Percentiles rank a stretch among this genome's conserved stretches.
phyloP scores from a whole-genome alignment of 2,113 vertebrate species.

The Steatornis caripensis region DNA sequence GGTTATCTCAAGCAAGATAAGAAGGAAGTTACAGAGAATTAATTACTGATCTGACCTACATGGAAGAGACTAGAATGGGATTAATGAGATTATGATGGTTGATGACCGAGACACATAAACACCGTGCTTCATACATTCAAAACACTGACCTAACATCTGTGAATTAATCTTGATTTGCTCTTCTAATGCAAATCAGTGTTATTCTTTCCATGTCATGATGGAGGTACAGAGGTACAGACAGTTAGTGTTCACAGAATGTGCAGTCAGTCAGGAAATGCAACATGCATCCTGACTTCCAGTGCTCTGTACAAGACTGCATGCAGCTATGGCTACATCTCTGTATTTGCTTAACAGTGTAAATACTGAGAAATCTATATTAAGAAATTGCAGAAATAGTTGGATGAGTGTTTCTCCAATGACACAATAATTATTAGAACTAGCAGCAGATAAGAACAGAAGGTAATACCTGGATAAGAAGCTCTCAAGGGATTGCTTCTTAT shows the following conservation, averaged over 20 bases:
- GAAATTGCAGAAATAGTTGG: neutral
- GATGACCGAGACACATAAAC: neutral
- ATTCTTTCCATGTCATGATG: neutral
- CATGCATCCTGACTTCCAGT: neutral
- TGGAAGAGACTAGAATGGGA: neutral
- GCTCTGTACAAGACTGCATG: neutral
- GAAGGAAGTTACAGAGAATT: neutral
- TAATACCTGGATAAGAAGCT: conserved; percentile 93
- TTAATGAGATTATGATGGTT: neutral
- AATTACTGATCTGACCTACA: neutral
- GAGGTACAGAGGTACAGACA: neutral
- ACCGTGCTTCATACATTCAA: neutral
- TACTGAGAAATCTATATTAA: neutral
- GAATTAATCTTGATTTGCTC: conserved; percentile 2
- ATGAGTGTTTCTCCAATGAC: neutral
- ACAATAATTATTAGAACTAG: neutral
- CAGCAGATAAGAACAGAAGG: neutral
- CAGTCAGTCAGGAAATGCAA: neutral
- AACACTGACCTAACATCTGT: neutral
- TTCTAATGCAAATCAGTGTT: neutral
- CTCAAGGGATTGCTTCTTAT: conserved; percentile 94
- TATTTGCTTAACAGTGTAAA: neutral
- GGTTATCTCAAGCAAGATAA: neutral
- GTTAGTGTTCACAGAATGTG: neutral
- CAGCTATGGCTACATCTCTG: neutral